phyloP scores from a whole-genome alignment of 2,113 vertebrate species.

The Corythornis madagascariensis region DNA sequence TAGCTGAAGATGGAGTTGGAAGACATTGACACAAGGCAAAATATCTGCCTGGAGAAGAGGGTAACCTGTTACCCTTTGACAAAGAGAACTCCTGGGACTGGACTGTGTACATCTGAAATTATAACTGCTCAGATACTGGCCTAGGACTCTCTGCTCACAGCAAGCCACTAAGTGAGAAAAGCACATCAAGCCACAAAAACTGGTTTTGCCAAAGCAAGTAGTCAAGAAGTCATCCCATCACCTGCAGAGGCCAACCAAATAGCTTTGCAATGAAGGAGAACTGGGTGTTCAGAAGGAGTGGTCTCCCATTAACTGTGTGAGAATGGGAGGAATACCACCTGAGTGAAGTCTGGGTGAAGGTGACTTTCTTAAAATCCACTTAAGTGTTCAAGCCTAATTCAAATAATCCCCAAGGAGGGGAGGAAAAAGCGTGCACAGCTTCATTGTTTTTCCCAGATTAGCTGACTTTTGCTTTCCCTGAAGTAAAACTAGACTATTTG shows the following conservation, averaged over 20 bases:
- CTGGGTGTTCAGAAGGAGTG: neutral
- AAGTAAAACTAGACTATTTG: neutral
- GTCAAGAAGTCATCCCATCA: neutral
- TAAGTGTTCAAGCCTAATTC: neutral
- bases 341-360: neutral
- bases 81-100: neutral
- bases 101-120: neutral
- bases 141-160: neutral
- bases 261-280: neutral
- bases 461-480: neutral
- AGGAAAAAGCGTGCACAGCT: neutral
- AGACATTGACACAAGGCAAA: neutral
- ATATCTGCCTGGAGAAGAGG: constrained; percentile 1
- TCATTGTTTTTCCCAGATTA: neutral
- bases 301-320: neutral
- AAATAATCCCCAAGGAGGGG: neutral
- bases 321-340: neutral
- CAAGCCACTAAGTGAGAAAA: neutral
- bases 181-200: constrained; percentile 5
- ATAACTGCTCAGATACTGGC: neutral
- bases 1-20: neutral
- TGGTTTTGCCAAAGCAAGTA: neutral
- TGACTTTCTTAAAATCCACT: neutral
- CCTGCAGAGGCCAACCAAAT: neutral
- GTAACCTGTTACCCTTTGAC: neutral